Base-by-base conservation (phyloP, 2,113 vertebrate species). In the Cromileptes altivelis region DNA sequence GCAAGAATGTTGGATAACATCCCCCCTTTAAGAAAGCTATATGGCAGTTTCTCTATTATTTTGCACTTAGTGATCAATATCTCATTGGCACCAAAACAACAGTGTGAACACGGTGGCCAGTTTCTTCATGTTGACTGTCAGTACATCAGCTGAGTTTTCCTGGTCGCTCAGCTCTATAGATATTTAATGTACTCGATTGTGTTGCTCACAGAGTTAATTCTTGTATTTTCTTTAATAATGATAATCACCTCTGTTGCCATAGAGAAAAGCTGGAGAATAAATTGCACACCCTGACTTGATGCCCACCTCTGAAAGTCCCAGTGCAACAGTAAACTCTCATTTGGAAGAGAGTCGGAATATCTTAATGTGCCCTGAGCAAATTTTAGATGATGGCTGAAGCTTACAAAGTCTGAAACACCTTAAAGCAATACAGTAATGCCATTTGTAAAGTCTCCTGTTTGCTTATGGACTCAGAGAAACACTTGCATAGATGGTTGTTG, bases 201-300 rank as follows among this genome's bases (percentile, higher is more conserved):
- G 63, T 68, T 63, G 27, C 52, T 62, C 15, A 37, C 30, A 8
- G 12, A 68, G 53, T 27, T 70, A 37, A 52, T 45, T 71, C 14
- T 47, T 23, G 23, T 25, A 49, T 27, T 72, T 52, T 72, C 55
- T 71, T 75, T 65, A 25, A 64, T 65, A 47, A 70, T 64, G 37
- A 58, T 60, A 45, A 70, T 53, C 23, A 49, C 55, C 58, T 55
- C 50, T 64, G 60, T 50, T 76, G 65, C 67, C 37, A 50, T 47
- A 60, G 78, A 70, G 73, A 81, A 45, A 77, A 71, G 62, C 84
- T 47, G 45, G 56, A 75, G 30, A 30, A 75, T 63, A 13, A 62
- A 37, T 50, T 50, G 67, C 11, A 10, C 17, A 10, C 6, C 21
- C 12, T 33, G 25, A 30, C 55, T 53, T 69, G 56, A 69, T 74